Percentiles rank a stretch among this genome's conserved stretches.
Conservation (phyloP, 2,113 vertebrate genomes). For the Tonatia bakeri region DNA sequence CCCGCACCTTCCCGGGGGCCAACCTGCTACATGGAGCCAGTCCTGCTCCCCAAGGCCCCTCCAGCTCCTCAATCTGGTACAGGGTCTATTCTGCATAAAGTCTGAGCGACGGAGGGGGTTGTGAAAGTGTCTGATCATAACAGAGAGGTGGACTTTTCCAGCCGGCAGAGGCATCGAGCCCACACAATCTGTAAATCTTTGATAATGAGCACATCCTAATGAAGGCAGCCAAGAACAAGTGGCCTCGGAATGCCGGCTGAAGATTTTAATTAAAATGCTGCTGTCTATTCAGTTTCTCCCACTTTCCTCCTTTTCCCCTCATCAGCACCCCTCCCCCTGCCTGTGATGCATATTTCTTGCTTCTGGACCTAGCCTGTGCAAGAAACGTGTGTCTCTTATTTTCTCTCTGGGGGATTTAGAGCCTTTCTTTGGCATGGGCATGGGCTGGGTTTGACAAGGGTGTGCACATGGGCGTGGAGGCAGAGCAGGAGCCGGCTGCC, state of each 20-base stretch:
- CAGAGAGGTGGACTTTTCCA: constrained; percentile 1
- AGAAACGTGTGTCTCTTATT: constrained; percentile 66
- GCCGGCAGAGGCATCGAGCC: neutral
- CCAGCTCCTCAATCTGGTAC: too few species aligned
- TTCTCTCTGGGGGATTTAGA: constrained; percentile 16
- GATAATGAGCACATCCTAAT: constrained; percentile 66
- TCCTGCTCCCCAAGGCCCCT: neutral
- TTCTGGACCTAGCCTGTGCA: constrained; percentile 45
- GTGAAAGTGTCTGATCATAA: neutral
- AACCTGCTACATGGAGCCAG: neutral
- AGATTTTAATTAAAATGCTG: constrained; percentile 78
- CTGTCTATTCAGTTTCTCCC: constrained; percentile 65
- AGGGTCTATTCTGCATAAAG: neutral
- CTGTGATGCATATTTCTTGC: constrained; percentile 36
- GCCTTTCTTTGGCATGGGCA: neutral
- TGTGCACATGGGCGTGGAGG: neutral
- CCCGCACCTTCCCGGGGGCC: neutral
- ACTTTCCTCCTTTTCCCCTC: neutral
- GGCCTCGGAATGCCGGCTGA: constrained; percentile 33
- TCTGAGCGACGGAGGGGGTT: neutral
- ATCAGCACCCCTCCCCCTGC: neutral
- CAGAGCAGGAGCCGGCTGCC: neutral
- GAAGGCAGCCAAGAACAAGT: constrained; percentile 65
- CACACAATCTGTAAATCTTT: constrained; percentile 54
- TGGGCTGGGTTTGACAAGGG: neutral